Percentiles rank a stretch among this genome's conserved stretches.
phyloP scores from a whole-genome alignment of 2,113 vertebrate species.

The Bufo gargarizans region DNA sequence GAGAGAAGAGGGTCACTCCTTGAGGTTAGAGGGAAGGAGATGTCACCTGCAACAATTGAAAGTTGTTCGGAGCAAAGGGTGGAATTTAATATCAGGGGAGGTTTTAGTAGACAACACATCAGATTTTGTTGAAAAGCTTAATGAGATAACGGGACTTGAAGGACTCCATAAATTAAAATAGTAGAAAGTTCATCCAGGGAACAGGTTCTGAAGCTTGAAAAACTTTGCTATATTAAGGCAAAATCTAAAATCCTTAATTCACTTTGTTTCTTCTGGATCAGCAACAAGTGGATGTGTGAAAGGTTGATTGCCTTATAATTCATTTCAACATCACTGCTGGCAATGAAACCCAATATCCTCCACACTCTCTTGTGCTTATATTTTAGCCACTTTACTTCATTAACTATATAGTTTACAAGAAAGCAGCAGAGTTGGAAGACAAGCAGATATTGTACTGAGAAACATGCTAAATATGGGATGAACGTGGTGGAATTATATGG shows the following conservation, averaged over 20 bases:
- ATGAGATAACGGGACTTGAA: constrained; percentile 3
- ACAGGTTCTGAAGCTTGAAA: not conserved
- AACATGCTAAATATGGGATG: constrained; percentile 33
- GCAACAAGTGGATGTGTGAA: constrained; percentile 26
- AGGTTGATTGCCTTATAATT: constrained; percentile 20
- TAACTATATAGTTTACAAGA: constrained; percentile 29
- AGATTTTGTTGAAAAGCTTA: not conserved
- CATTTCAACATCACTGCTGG: not conserved
- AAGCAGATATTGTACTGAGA: not conserved
- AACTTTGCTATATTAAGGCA: constrained; percentile 35
- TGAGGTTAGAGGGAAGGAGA: not conserved
- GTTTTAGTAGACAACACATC: not conserved
- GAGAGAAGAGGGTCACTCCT: not conserved
- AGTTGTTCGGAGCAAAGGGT: not conserved
- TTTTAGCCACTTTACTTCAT: constrained; percentile 29
- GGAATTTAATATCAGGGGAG: constrained; percentile 36
- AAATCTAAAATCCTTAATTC: constrained; percentile 15
- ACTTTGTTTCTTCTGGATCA: not conserved
- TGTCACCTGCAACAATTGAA: not conserved
- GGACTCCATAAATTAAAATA: constrained; percentile 23
- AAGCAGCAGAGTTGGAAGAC: constrained; percentile 32
- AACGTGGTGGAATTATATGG: constrained; percentile 32
- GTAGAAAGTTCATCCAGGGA: constrained; percentile 37
- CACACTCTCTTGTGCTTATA: not conserved
- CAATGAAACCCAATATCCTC: not conserved